A percentile compares a stretch with the other conserved stretches of the same genome.
Evolutionary conservation across 1,140 invertebrate species (phyloP).

Genomic region (Drosophila sp.): DNA sequence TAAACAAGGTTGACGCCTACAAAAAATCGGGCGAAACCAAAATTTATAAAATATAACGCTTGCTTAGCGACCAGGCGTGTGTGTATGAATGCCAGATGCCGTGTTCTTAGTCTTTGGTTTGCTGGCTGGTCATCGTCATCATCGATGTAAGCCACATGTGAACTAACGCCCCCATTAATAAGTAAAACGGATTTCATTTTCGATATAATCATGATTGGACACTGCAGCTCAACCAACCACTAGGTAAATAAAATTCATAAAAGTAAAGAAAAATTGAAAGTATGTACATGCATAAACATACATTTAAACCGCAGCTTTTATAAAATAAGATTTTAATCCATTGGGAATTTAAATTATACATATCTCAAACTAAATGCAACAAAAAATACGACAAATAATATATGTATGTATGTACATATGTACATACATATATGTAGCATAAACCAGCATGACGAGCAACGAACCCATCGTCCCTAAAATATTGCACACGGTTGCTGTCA

Average conservation of each 20-base stretch:
- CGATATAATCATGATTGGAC: constrained; percentile 1
- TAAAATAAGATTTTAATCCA: no score
- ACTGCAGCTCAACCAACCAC: background rate
- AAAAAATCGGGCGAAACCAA: constrained; percentile 31
- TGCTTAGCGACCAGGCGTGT: constrained; percentile 39
- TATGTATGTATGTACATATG: no score
- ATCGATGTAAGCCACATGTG: constrained; percentile 51
- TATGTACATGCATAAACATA: background rate
- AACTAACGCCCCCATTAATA: constrained; percentile 73
- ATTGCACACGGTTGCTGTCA: constrained; percentile 48
- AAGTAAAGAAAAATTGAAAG: background rate
- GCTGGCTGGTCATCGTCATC: constrained; percentile 49
- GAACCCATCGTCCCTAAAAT: constrained; percentile 50
- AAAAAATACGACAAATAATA: constrained; percentile 27
- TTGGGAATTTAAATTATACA: no score
- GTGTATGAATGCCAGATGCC: constrained; percentile 56
- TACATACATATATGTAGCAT: constrained; percentile 41
- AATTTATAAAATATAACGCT: constrained; percentile 57
- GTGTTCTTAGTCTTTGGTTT: constrained; percentile 5
- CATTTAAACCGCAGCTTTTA: background rate
- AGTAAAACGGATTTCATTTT: constrained; percentile 39
- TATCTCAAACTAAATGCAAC: background rate
- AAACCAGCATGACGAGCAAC: constrained; percentile 78
- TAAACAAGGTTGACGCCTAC: constrained; percentile 76
- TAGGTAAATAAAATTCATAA: constrained; percentile 7